Evolutionary conservation across 2,797 vertebrate species (phyloP), one percentile per base, ranked within the genome.

Genomic region (Acipenser transmontanus): DNA sequence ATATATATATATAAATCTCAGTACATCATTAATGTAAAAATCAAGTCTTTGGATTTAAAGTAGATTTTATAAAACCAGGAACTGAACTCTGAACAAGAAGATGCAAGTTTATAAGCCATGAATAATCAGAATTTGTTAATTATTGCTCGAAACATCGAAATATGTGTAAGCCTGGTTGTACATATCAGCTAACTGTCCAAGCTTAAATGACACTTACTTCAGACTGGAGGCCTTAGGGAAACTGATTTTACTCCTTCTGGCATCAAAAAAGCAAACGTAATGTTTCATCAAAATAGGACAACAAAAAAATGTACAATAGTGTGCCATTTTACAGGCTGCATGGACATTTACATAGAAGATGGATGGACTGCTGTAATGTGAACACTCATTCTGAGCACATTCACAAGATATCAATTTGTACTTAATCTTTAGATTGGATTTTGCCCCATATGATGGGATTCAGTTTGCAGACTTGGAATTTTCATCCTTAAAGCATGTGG

Each of bases 41-140:
- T 34, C 34, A 34, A 50, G 76, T 61, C 79, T 69, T 78, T 76
- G 81, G 77, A 77, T 77, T 68, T 66, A 59, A 66, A 74, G 71
- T 63, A 70, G 52, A 54, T 54, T 54, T 54, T 54, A 54, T n/a
- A 65, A 73, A 68, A 77, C 68, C 67, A 66, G 60, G 60, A 34
- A 54, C 52, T 54, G 60, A 71, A 70, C 51, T 66, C 72, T 54
- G n/a, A 9, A n/a, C 60, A 62, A 49, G 51, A 54, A 73, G 69
- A 81, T 80, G 77, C 80, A 82, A 76, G 72, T 67, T 75, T 71
- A 70, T 74, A 71, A 78, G 67, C 71, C 78, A 70, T 69, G 74
- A 74, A 68, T 63, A 69, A 74, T 75, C 68, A 70, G 48, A 67
- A 72, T 67, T 78, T 68, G 76, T 63, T 65, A 59, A 57, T 66